These are phyloP conservation scores for Hiodon alosoides DNA, from an alignment of 2,113 vertebrate genomes.

Conservation along the genomic window DNA sequence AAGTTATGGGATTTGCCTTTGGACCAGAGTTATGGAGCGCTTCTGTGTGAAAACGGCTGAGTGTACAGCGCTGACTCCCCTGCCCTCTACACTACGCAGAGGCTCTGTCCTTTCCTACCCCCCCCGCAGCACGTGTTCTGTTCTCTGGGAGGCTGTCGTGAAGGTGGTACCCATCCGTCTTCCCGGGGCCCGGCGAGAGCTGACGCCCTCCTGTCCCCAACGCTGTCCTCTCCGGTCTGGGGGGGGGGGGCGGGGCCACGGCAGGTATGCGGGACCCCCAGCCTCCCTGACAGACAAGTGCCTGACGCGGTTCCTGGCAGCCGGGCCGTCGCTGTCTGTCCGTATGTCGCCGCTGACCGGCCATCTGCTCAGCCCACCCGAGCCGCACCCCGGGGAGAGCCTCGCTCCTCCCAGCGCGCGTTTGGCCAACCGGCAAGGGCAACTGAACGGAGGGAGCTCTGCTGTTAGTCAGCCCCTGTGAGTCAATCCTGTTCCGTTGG, in stretches of 20 bases:
- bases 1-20: too few species aligned
- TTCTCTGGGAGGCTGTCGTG: neutral
- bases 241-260: neutral
- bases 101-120: neutral
- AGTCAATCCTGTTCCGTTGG: neutral
- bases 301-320: slow-evolving; percentile 13
- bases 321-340: neutral
- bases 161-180: slow-evolving; percentile 1
- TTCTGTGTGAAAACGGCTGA: too few species aligned
- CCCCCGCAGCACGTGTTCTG: neutral
- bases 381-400: slow-evolving; percentile 14
- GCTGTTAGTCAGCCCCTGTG: neutral
- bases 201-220: neutral
- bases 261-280: neutral
- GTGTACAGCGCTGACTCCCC: too few species aligned
- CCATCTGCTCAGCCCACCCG: slow-evolving; percentile 37
- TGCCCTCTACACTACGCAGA: neutral
- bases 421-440: neutral
- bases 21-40: too few species aligned
- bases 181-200: neutral
- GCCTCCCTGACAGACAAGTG: neutral
- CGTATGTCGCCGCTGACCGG: slow-evolving; percentile 18
- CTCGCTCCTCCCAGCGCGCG: neutral
- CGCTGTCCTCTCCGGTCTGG: neutral
- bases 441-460: neutral